Evolutionary conservation across 2,113 vertebrate species (phyloP), one percentile per base, ranked within the genome.

Genomic region (Galbula dea): DNA sequence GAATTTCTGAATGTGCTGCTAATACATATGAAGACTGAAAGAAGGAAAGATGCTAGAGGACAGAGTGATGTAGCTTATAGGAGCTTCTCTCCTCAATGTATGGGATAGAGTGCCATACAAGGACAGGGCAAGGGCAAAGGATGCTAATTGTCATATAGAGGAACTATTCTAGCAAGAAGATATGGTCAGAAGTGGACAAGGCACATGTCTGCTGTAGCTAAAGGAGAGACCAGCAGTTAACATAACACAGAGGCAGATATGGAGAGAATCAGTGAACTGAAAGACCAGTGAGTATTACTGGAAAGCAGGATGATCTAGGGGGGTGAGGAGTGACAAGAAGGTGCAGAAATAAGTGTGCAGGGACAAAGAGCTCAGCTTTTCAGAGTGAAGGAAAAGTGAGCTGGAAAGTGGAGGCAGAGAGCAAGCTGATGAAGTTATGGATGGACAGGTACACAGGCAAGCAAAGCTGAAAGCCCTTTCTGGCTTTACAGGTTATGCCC

Each of bases 11-110:
- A 37, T 48, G 57, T 49, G 3, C 27, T 59, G 26, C 19, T 59
- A 36, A 29, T 37, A 32, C 5, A 27, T 12, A 39, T 4, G 7
- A 15, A 48, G 27, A 43, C 69, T 61, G 15, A 30, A 37, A 62
- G 17, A 39, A 3, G n/a, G 15, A 39, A 77, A 61, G 46, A 41
- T n/a, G 29, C 3, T 18, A 7, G 9, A 17, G 29, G 51, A 9
- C 1, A 3, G 41, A 51, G 74, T 1, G 2, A 51, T 32, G 34
- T 2, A 3, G 22, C 22, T 11, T 26, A 15, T 6, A 11, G 17
- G 46, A 63, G 23, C 22, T 41, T 41, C 59, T 63, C 32, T 30
- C 7, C 18, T 29, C 15, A 16, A 15, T 14, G 51, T 52, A 23
- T 29, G 27, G 51, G 51, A 22, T 10, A 52, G 32, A 39, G 51